A percentile compares a stretch with the other conserved stretches of the same genome.
Evolutionary conservation across 2,113 vertebrate species (phyloP).

Genomic region (Vulpes lagopus): DNA sequence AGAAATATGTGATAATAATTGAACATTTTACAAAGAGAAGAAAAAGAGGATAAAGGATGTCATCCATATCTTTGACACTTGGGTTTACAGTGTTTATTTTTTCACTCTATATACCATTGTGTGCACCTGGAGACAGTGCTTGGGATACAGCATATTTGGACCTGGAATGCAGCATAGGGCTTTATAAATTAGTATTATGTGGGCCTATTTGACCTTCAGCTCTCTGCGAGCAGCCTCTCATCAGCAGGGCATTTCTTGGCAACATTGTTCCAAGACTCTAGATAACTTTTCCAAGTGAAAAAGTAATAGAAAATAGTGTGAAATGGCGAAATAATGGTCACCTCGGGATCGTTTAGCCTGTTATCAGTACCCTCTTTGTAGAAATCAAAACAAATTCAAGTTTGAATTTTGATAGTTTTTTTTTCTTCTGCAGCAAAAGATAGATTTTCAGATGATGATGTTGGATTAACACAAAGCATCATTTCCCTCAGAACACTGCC

Average conservation of each 20-base stretch:
- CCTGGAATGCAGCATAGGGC: neutral
- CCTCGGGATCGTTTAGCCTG: neutral
- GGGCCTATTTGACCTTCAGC: neutral
- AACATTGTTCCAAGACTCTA: neutral
- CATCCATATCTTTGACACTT: neutral
- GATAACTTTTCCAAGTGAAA: conserved; percentile 17
- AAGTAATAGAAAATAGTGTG: neutral
- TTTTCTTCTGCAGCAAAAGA: conserved; percentile 41
- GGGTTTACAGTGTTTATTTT: neutral
- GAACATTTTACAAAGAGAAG: conserved; percentile 1
- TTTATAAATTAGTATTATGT: neutral
- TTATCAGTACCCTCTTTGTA: conserved; percentile 15
- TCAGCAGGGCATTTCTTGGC: neutral
- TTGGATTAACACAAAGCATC: conserved; percentile 28
- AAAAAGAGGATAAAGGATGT: neutral
- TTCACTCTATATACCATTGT: neutral
- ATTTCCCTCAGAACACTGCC: neutral
- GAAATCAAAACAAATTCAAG: conserved; percentile 29
- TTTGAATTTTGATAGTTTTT: conserved; percentile 21
- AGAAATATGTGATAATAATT: neutral
- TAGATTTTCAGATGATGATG: neutral
- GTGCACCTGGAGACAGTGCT: neutral
- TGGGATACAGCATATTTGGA: neutral
- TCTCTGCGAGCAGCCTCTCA: neutral
- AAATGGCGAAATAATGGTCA: neutral